Base-by-base conservation (phyloP, 2,797 vertebrate genomes). In the Erpetoichthys calabaricus region DNA sequence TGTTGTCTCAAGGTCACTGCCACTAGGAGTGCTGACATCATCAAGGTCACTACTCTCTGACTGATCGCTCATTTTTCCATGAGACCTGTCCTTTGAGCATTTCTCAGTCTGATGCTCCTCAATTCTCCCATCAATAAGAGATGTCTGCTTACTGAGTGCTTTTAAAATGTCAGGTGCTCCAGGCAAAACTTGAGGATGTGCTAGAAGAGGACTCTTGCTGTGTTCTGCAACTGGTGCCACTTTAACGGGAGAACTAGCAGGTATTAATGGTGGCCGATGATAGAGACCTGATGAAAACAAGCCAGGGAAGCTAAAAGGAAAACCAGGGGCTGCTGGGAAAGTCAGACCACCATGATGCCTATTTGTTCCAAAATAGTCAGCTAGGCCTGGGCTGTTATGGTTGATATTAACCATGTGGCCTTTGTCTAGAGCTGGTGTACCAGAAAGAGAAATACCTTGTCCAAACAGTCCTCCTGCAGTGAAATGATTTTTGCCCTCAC, bases 401-500 rank as follows among this genome's bases (percentile, higher is more conserved):
- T 90, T 92, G 80, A 99, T 90, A 64, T 86, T 88, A 74, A 86
- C 89, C 73, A 99, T 84, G 73, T 86, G 80, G 54, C 93, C 85
- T 85, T 97, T 99, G 86, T 99, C 95, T 85, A 98, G 86, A 73
- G 85, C 86, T 58, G 91, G 87, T 75, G 78, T 87, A 63, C 92
- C 92, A 72, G 91, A 88, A 76, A 97, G 90, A 64, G 91, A 88
- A 87, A 99, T 91, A 72, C 92, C 89, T 81, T 92, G 91, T 75
- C 91, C 94, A 87, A 99, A 99, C 76, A 99, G 83, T 66, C 94
- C 94, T 25, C 25, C 25, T 80, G 86, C 87, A 67, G 94, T 87
- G 84, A 98, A 99, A 89, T 98, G 94, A 79, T 97, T 97, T 81
- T 99, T 98, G 68, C 96, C 96, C 82, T 99, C 96, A 76, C 96